phyloP scores from a whole-genome alignment of 2,888 invertebrate genomes.

The Salticus scenicus region DNA sequence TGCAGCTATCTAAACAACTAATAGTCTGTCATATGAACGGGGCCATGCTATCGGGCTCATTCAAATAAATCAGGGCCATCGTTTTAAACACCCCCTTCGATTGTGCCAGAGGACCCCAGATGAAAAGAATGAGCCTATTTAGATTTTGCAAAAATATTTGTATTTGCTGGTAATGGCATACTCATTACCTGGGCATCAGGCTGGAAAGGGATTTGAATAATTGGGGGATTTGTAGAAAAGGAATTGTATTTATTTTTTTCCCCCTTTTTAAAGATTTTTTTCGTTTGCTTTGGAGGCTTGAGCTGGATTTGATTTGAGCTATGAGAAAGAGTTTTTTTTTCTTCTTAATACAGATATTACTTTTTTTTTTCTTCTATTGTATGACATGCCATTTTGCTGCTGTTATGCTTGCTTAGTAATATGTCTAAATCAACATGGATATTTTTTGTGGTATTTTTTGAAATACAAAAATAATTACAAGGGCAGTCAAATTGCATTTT shows the following conservation, averaged over 20 bases:
- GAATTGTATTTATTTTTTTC: background rate
- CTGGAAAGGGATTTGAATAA: slow-evolving; percentile 24
- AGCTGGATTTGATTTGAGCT: no score
- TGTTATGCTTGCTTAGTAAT: no score
- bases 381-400: no score
- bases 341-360: no score
- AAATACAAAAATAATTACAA: no score
- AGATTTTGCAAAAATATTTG: slow-evolving; percentile 41
- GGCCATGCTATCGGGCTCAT: slow-evolving; percentile 14
- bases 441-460: no score
- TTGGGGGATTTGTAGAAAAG: background rate
- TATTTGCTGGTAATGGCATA: slow-evolving; percentile 32
- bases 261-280: background rate
- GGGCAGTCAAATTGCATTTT: no score
- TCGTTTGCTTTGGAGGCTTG: no score
- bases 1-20: slow-evolving; percentile 41
- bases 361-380: no score
- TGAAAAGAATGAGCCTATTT: background rate
- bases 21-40: slow-evolving; percentile 5
- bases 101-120: background rate
- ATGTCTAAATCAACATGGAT: no score
- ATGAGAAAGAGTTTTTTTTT: no score
- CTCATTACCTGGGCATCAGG: slow-evolving; percentile 28
- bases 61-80: slow-evolving; percentile 16
- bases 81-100: background rate